Evolutionary conservation across 2,888 invertebrate species (phyloP), one percentile per base, ranked within the genome.

Genomic region (Epistrophella euchroma): DNA sequence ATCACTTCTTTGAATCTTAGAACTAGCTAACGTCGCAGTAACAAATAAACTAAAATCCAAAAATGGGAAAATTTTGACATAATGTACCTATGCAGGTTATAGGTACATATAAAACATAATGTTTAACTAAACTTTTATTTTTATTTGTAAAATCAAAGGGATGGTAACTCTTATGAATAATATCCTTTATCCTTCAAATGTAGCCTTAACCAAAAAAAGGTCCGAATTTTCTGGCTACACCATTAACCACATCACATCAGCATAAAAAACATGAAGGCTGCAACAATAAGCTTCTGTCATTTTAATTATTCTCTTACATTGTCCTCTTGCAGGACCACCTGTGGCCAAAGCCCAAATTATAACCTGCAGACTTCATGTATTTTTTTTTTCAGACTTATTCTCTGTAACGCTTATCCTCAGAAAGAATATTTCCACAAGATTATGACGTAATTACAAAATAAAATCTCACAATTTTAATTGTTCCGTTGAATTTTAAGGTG

Each of bases 401-500:
- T 19, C 22, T 56, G 71, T 32, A 56, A 40, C 17, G 15, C 28
- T 56, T 40, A 71, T 28, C 71, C 40, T 35, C 37, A 40, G 43
- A 43, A 71, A 71, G 6, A 40, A 4, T 15, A 37, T 25, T n/a
- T 50, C 32, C 58, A 66, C 22, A 72, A 35, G 45, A 55, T 55
- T 77, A 64, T 25, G 11, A 15, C n/a, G 68, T 66, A 79, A 79
- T 73, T 73, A 79, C 50, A 72, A 72, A 64, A 55, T 62, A 79
- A 73, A 64, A 66, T 72, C 47, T 56, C 45, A 28, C 2, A 50
- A 40, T 73, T 64, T 64, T 79, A 79, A 79, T 72, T 79, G 72
- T 79, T 72, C 72, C 37, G 25, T n/a, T 40, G 64, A 47, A 47
- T 62, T 72, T 45, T 13, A 64, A 64, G 47, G 55, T 52, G 35